Percentiles rank a stretch among this genome's conserved stretches.
These are phyloP conservation scores for Thyatira batis DNA, from an alignment of 2,888 invertebrate genomes.

Conservation along the genomic window DNA sequence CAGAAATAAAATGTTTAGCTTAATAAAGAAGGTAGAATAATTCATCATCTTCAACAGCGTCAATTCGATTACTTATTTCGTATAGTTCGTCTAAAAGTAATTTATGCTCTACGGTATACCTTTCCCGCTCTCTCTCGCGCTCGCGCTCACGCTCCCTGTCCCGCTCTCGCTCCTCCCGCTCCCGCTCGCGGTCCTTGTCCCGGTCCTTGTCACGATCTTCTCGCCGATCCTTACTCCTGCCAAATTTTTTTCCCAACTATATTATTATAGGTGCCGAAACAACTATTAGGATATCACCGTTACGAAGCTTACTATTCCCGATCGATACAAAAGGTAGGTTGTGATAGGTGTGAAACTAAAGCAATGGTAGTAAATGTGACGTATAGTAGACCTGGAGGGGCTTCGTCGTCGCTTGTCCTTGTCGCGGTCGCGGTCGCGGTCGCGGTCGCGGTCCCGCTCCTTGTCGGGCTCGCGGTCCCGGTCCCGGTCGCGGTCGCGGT, in stretches of 20 bases:
- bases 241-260: constrained; percentile 2
- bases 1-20: constrained; percentile 3
- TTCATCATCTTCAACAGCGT: too few species aligned
- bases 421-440: constrained; percentile 83
- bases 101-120: background rate
- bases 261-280: too few species aligned
- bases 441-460: too few species aligned
- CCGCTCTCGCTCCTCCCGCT: constrained; percentile 57
- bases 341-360: too few species aligned
- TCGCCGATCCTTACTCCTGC: constrained; percentile 37
- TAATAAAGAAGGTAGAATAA: too few species aligned
- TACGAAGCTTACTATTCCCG: too few species aligned
- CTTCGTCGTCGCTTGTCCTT: constrained; percentile 50
- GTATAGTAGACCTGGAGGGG: constrained; percentile 43
- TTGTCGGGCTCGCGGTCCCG: constrained; percentile 63
- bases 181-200: constrained; percentile 43
- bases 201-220: constrained; percentile 63
- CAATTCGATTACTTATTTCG: too few species aligned
- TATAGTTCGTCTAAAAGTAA: background rate
- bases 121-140: constrained; percentile 70
- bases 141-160: constrained; percentile 55
- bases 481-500: constrained; percentile 25
- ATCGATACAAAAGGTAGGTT: too few species aligned
- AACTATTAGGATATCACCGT: too few species aligned
- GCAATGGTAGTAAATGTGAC: too few species aligned